Percentiles rank a stretch among this genome's conserved stretches.
phyloP scores from a whole-genome alignment of 2,888 invertebrate species.

The Homarus gammarus region DNA sequence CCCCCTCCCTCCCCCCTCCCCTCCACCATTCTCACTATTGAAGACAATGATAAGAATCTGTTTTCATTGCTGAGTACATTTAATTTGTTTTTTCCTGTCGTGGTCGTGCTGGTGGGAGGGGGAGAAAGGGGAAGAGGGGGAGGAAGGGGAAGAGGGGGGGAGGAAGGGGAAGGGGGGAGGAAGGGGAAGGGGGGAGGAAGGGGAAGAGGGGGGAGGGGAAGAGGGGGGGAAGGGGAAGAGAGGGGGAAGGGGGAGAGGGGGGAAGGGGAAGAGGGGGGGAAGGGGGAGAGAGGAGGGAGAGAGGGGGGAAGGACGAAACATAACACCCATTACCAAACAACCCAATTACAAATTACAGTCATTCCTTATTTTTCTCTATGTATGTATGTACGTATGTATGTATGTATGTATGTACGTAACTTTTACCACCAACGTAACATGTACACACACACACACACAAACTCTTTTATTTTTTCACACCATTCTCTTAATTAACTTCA shows the following conservation, averaged over 20 bases:
- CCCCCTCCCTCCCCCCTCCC: not conserved
- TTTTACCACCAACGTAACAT: no score
- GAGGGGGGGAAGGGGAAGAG: slow-evolving; percentile 8
- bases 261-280: slow-evolving; percentile 5
- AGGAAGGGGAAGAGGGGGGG: not conserved
- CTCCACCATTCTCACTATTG: not conserved
- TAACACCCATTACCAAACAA: no score
- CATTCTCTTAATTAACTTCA: no score
- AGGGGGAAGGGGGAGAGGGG: slow-evolving; percentile 15
- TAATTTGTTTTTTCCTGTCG: no score
- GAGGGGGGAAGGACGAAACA: no score
- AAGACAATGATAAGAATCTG: no score
- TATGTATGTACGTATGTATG: no score
- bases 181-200: not conserved
- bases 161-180: not conserved
- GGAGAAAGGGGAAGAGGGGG: not conserved
- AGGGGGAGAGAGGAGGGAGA: not conserved
- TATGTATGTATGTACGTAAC: no score
- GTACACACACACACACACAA: no score
- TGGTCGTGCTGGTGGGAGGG: not conserved
- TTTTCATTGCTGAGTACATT: not conserved
- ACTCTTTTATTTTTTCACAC: no score
- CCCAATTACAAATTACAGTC: no score
- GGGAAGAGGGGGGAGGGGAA: slow-evolving; percentile 22
- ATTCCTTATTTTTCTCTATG: no score